phyloP scores from a whole-genome alignment of 2,797 vertebrate genomes.

The Myotis myotis region DNA sequence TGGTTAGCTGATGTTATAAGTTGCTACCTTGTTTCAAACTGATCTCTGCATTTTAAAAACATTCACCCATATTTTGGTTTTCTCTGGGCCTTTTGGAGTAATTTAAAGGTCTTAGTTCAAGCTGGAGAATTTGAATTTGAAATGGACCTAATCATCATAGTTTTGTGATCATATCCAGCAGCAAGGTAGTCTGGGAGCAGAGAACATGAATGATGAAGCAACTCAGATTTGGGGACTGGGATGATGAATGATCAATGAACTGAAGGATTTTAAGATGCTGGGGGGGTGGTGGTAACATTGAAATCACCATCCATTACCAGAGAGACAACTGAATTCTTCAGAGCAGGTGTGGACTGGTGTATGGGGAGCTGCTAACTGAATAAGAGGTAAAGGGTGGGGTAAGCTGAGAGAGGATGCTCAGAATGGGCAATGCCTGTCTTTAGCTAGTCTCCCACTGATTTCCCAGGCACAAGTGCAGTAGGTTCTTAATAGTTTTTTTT shows the following conservation, averaged over 20 bases:
- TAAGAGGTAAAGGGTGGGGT: not conserved
- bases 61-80: not conserved
- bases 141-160: not conserved
- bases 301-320: not conserved
- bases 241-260: not conserved
- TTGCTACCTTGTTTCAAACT: not conserved
- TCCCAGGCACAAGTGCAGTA: not conserved
- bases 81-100: not conserved
- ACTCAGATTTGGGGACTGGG: not conserved
- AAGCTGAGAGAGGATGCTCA: not conserved
- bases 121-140: conserved; percentile 13
- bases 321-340: not conserved
- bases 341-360: not conserved
- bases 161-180: not conserved
- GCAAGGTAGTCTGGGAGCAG: not conserved
- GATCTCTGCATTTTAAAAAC: not conserved
- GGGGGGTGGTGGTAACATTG: not conserved
- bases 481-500: not conserved
- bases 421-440: not conserved
- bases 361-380: not conserved
- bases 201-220: not conserved
- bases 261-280: not conserved
- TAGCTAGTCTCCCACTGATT: not conserved
- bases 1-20: not conserved
- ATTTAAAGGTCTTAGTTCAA: not conserved